Evolutionary conservation across 2,888 invertebrate genomes (phyloP).

Genomic region (Spisula subtruncata): DNA sequence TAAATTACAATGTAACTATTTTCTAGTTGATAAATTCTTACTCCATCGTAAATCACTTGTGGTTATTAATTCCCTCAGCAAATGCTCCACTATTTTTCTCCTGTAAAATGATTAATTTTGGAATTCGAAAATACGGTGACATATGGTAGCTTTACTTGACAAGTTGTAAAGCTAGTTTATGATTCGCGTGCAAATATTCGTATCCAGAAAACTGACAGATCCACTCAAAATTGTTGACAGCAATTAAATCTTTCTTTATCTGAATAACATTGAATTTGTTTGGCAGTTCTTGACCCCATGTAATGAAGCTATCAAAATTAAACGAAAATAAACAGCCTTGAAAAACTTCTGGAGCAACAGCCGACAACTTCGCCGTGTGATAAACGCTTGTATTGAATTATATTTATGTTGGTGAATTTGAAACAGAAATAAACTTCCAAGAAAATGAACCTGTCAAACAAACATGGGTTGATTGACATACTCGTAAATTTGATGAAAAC

Average conservation of each 20-base stretch:
- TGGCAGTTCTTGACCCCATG: constrained; percentile 22
- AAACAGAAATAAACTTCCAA: constrained; percentile 14
- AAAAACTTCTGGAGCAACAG: not conserved
- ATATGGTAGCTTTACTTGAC: constrained; percentile 31
- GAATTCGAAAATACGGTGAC: constrained; percentile 31
- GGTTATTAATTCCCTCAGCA: constrained; percentile 10
- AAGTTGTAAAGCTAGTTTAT: constrained; percentile 24
- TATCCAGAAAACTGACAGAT: not conserved
- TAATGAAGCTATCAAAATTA: constrained; percentile 29
- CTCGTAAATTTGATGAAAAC: not conserved
- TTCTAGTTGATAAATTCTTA: not conserved
- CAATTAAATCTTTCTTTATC: constrained; percentile 14
- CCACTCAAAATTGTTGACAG: constrained; percentile 29
- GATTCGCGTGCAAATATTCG: constrained; percentile 25
- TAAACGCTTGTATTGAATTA: constrained; percentile 18
- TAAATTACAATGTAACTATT: constrained; percentile 19
- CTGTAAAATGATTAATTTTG: constrained; percentile 21
- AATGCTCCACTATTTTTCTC: constrained; percentile 4
- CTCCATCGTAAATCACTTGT: not conserved
- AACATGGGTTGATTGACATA: not conserved
- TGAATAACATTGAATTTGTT: constrained; percentile 16
- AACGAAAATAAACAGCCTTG: constrained; percentile 14
- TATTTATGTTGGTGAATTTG: constrained; percentile 4
- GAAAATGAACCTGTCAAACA: constrained; percentile 11
- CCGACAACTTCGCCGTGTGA: not conserved